phyloP scores from a whole-genome alignment of 1,140 invertebrate species.

The Anoplophora glabripennis region DNA sequence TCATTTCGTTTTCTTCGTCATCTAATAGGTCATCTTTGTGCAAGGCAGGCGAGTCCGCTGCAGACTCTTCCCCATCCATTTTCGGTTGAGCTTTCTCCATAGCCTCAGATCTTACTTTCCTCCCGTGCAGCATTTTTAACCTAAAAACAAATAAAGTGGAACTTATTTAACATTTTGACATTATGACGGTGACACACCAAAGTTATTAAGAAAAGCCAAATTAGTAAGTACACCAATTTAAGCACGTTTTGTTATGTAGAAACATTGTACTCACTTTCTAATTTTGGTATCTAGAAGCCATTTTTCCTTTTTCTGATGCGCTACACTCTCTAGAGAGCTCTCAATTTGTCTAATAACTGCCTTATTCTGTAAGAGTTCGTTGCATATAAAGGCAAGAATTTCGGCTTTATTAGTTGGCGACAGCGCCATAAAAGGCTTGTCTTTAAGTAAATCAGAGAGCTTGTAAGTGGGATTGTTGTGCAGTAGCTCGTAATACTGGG shows the following conservation, averaged over 20 bases:
- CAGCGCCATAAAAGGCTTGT: constrained; percentile 81
- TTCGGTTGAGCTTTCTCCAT: constrained; percentile 56
- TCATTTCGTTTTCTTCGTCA: constrained; percentile 65
- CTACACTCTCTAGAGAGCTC: constrained; percentile 69
- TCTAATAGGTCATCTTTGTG: constrained; percentile 55
- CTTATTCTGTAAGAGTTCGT: constrained; percentile 91
- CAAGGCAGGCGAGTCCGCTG: constrained; percentile 45
- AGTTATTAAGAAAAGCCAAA: background rate
- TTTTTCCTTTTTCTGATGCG: constrained; percentile 73
- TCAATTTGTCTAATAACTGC: constrained; percentile 80
- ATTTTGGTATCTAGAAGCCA: constrained; percentile 85
- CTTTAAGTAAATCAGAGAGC: constrained; percentile 64
- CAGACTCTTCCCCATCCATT: constrained; percentile 34
- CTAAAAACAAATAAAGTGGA: constrained; percentile 45
- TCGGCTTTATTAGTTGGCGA: constrained; percentile 83
- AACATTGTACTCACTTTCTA: constrained; percentile 66
- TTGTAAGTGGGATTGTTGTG: constrained; percentile 74
- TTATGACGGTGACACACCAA: too few species aligned
- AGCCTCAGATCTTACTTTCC: constrained; percentile 72
- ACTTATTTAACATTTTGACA: too few species aligned
- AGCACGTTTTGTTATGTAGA: background rate
- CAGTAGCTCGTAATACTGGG: constrained; percentile 71
- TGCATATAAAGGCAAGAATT: constrained; percentile 87
- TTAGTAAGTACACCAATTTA: background rate
- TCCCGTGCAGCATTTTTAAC: constrained; percentile 68